Evolutionary conservation across 2,797 vertebrate species (phyloP).

Genomic region (Lindbergichthys nudifrons): DNA sequence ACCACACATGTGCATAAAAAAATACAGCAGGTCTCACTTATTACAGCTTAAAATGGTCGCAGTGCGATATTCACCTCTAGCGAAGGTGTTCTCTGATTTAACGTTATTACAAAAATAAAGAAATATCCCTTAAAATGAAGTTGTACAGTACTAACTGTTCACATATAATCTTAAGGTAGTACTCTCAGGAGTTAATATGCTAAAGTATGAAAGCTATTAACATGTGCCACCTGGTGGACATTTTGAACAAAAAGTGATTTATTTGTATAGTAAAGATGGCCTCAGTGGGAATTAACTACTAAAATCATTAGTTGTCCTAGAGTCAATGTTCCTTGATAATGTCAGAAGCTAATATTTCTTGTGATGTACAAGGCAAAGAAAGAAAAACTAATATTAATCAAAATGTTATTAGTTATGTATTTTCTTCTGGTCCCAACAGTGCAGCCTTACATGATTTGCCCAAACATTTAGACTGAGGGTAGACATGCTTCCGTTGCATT

Average conservation of each 20-base stretch:
- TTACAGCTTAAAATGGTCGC: no score
- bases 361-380: no score
- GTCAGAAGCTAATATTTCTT: background rate
- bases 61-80: no score
- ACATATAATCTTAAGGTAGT: slow-evolving; percentile 4
- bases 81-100: background rate
- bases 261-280: no score
- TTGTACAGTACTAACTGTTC: background rate
- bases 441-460: background rate
- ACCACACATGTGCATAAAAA: background rate
- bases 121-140: background rate
- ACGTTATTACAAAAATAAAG: background rate
- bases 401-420: background rate
- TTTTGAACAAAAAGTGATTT: slow-evolving; percentile 1
- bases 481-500: background rate
- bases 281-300: background rate
- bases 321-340: background rate
- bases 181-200: background rate
- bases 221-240: slow-evolving; percentile 67
- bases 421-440: background rate
- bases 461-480: background rate
- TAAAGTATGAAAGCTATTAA: slow-evolving; percentile 2
- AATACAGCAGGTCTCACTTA: no score
- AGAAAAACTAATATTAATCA: no score
- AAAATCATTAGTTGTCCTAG: background rate